Evolutionary conservation across 1,140 invertebrate genomes (phyloP).

Genomic region (Aphelenchoides fujianensis): DNA sequence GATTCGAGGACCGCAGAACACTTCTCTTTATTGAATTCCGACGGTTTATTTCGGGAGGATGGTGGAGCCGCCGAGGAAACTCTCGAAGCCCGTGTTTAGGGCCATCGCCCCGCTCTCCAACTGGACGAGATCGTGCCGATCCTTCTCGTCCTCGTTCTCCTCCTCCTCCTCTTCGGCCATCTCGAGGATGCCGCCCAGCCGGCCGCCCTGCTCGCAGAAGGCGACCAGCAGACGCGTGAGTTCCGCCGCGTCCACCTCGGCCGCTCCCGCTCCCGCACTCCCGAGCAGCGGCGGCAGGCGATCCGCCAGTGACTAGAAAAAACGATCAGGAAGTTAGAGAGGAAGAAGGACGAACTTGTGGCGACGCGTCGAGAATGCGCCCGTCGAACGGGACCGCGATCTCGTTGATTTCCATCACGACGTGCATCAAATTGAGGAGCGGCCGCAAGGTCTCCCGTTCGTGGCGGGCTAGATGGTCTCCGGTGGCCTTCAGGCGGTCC

Average conservation of each 20-base stretch:
- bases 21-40: too few species aligned
- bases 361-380: slow-evolving; percentile 44
- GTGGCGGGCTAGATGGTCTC: slow-evolving; percentile 20
- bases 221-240: slow-evolving; percentile 32
- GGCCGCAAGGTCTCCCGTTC: slow-evolving; percentile 20
- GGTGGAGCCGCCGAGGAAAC: too few species aligned
- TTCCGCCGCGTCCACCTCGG: slow-evolving; percentile 27
- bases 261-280: not conserved
- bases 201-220: slow-evolving; percentile 44
- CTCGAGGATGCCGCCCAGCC: slow-evolving; percentile 32
- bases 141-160: slow-evolving; percentile 21
- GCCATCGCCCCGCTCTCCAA: slow-evolving; percentile 18
- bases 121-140: slow-evolving; percentile 16
- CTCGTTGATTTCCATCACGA: slow-evolving; percentile 33
- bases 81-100: too few species aligned
- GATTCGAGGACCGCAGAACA: too few species aligned
- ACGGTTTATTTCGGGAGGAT: too few species aligned
- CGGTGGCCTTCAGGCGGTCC: slow-evolving; percentile 28
- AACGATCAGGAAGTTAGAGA: not conserved
- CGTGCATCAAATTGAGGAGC: slow-evolving; percentile 40
- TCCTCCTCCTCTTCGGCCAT: slow-evolving; percentile 40
- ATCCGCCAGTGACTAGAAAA: slow-evolving; percentile 33
- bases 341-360: slow-evolving; percentile 27
- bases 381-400: slow-evolving; percentile 47
- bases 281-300: slow-evolving; percentile 27